Evolutionary conservation across 2,113 vertebrate species (phyloP).

Genomic region (Pipa parva): DNA sequence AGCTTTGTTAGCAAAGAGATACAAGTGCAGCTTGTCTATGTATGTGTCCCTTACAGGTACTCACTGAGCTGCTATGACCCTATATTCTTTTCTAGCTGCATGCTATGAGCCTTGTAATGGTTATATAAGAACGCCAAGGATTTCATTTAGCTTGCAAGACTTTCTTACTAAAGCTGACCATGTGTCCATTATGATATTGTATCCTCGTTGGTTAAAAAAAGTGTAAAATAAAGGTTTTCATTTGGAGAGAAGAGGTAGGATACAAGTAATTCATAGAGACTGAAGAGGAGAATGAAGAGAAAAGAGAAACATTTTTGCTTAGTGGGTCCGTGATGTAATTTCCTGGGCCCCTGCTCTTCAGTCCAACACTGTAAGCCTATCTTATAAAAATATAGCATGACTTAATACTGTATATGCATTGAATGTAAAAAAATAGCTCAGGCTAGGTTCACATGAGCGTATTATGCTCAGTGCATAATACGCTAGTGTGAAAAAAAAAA

Average conservation of each 20-base stretch:
- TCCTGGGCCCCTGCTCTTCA: no score
- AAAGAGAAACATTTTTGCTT: background rate
- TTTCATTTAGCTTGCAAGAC: conserved; percentile 6
- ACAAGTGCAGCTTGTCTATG: background rate
- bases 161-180: background rate
- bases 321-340: background rate
- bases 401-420: no score
- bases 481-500: no score
- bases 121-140: conserved; percentile 2
- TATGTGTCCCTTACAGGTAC: background rate
- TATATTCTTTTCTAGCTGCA: conserved; percentile 3
- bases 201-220: no score
- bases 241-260: no score
- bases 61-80: background rate
- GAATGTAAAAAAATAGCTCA: no score
- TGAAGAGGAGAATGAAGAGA: background rate
- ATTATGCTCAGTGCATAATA: no score
- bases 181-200: conserved; percentile 3
- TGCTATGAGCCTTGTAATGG: background rate
- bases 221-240: no score
- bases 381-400: no score
- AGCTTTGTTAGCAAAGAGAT: conserved; percentile 2
- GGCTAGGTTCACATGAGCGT: no score
- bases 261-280: no score
- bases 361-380: no score